A percentile compares a stretch with the other conserved stretches of the same genome.
phyloP scores from a whole-genome alignment of 1,140 invertebrate genomes.

The Halictus rubicundus region DNA sequence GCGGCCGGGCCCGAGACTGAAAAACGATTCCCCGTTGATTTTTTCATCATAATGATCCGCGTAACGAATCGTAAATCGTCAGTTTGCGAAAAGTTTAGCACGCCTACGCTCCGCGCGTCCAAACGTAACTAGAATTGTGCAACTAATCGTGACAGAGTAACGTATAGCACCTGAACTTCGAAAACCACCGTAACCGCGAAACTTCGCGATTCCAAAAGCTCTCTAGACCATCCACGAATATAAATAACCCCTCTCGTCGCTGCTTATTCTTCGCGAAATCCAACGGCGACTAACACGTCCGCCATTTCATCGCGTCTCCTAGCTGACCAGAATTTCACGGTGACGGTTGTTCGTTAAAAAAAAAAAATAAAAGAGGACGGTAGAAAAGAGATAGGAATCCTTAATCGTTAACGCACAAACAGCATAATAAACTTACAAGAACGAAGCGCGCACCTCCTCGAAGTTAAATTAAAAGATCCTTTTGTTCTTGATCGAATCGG shows the following conservation, averaged over 20 bases:
- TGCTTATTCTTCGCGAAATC: not conserved
- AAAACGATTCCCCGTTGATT: not conserved
- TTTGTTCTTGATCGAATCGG: too few relatives aligned
- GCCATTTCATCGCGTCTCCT: not conserved
- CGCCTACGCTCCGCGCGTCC: conserved; percentile 5
- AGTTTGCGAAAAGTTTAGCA: not conserved
- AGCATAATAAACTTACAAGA: not conserved
- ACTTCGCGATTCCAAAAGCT: conserved; percentile 17
- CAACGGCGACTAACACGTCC: not conserved
- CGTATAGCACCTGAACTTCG: conserved; percentile 60
- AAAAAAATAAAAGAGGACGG: not conserved
- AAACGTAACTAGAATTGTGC: conserved; percentile 52
- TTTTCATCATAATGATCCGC: not conserved
- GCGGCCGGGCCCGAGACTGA: too few relatives aligned
- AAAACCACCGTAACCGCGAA: conserved; percentile 39
- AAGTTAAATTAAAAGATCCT: not conserved
- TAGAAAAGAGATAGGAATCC: not conserved
- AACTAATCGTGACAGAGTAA: conserved; percentile 47
- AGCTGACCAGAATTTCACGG: not conserved
- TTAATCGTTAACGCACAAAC: conserved; percentile 6
- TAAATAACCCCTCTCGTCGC: not conserved
- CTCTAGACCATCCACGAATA: not conserved
- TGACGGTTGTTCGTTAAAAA: conserved; percentile 7
- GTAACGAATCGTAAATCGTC: not conserved
- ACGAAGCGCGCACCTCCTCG: not conserved